Evolutionary conservation across 2,113 vertebrate species (phyloP), one percentile per base, ranked within the genome.

Genomic region (Laticauda colubrina): DNA sequence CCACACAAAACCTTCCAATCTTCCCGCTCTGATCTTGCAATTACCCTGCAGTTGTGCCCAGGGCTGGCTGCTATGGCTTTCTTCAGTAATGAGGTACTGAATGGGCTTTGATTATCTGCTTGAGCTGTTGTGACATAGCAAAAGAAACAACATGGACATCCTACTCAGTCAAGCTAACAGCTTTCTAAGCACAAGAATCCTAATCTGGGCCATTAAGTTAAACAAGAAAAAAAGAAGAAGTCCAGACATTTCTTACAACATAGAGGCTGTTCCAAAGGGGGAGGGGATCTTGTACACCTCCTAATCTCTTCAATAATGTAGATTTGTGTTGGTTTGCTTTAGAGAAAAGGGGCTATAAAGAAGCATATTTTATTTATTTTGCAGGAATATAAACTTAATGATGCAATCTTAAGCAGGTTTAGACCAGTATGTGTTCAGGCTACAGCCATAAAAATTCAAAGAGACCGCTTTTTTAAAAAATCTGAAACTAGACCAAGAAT

Each of bases 61-160:
- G 85, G 89, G 89, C 89, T 87, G 89, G 56, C 81, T 86, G 89
- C 75, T 24, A 87, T 87, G 75, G 56, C 92, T 93, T 93, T 90
- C 92, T 93, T 93, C 81, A 21, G n/a, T 93, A 93, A 93, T 93
- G 89, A 89, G 56, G 45, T 57, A 53, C 75, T 93, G 75, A 93
- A 93, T 90, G 85, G 92, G 89, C 89, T 93, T 93, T 93, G 92
- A 93, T 93, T 86, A 93, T 93, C 89, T 93, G 89, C 75, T 64
- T 57, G 53, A 90, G 81, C 75, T 26, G 45, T 85, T 85, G 61
- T 87, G 89, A 81, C 81, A 90, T 21, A 90, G 75, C 56, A 54
- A 34, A 90, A 69, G 88, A 54, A 93, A 87, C 88, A 90, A 93
- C 48, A 21, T n/a, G 24, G 75, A 43, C 56, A 86, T 93, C 81